phyloP scores from a whole-genome alignment of 92 coral and sea anemone species.

The Palythoa grandiflora region DNA sequence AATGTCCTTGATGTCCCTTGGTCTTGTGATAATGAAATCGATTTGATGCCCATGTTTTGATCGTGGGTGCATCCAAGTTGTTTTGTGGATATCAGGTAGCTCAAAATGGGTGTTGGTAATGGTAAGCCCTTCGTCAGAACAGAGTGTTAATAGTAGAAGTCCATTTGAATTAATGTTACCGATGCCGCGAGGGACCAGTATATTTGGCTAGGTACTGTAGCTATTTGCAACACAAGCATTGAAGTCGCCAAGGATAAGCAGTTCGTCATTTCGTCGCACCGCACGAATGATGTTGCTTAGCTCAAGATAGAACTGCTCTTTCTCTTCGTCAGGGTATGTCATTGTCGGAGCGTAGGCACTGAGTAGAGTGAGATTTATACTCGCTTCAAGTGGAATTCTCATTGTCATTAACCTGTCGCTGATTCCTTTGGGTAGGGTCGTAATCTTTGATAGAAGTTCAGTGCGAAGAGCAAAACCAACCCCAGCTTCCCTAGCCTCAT shows the following conservation, averaged over 20 bases:
- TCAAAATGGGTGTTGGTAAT: neutral
- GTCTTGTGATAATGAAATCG: constrained; percentile 1
- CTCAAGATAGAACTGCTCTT: constrained; percentile 47
- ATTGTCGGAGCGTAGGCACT: constrained; percentile 59
- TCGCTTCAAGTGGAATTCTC: constrained; percentile 42
- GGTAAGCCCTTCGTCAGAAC: constrained; percentile 31
- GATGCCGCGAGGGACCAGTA: constrained; percentile 43
- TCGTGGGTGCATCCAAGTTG: constrained; percentile 42
- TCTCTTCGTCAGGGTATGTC: constrained; percentile 41
- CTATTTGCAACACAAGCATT: constrained; percentile 46
- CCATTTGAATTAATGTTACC: constrained; percentile 54
- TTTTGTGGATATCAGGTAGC: constrained; percentile 13
- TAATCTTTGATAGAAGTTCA: constrained; percentile 20
- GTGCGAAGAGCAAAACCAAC: constrained; percentile 51
- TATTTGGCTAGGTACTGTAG: constrained; percentile 10
- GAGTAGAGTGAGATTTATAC: constrained; percentile 19
- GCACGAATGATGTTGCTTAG: constrained; percentile 14
- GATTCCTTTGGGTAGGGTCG: constrained; percentile 47
- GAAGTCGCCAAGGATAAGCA: constrained; percentile 46
- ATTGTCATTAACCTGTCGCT: constrained; percentile 54
- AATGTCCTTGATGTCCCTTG: constrained; percentile 5
- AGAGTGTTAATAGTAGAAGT: constrained; percentile 44
- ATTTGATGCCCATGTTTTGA: constrained; percentile 12
- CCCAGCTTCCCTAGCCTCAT: constrained; percentile 47
- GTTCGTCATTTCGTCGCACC: constrained; percentile 40